Percentiles rank a stretch among this genome's conserved stretches.
phyloP scores from a whole-genome alignment of 1,140 invertebrate species.

The Drosophila nigromelanica region DNA sequence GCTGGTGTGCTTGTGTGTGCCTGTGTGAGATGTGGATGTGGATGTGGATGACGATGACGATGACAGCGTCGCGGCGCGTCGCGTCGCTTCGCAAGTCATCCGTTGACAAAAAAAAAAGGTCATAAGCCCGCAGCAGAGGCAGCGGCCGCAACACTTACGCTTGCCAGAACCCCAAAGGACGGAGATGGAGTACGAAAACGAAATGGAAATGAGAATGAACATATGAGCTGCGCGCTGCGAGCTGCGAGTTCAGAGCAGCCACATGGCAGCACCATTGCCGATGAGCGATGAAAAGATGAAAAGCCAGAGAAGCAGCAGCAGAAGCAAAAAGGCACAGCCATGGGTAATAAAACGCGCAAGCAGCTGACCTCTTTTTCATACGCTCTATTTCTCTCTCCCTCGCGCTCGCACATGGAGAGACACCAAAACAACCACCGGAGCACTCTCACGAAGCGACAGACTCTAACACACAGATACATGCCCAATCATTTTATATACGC shows the following conservation, averaged over 20 bases:
- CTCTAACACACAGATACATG: slow-evolving; percentile 58
- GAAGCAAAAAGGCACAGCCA: slow-evolving; percentile 44
- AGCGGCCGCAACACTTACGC: slow-evolving; percentile 40
- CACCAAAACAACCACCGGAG: slow-evolving; percentile 66
- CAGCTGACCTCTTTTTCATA: slow-evolving; percentile 41
- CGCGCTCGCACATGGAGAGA: slow-evolving; percentile 7
- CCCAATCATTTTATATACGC: slow-evolving; percentile 82
- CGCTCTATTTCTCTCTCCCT: slow-evolving; percentile 20
- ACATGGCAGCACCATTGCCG: slow-evolving; percentile 32
- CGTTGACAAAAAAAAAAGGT: slow-evolving; percentile 64
- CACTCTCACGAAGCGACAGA: slow-evolving; percentile 24
- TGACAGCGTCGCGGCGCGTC: slow-evolving; percentile 39
- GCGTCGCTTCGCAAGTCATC: slow-evolving; percentile 38
- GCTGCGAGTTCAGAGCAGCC: neutral
- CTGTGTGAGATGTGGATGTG: slow-evolving; percentile 3
- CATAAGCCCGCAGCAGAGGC: slow-evolving; percentile 63
- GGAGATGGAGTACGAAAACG: slow-evolving; percentile 33
- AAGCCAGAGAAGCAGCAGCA: slow-evolving; percentile 68
- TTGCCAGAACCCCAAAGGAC: slow-evolving; percentile 33
- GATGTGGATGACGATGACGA: slow-evolving; percentile 36
- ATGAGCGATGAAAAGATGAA: slow-evolving; percentile 70
- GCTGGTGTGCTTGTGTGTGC: neutral
- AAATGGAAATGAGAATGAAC: slow-evolving; percentile 43
- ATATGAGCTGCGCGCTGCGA: slow-evolving; percentile 2
- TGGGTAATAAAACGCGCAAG: slow-evolving; percentile 66